Evolutionary conservation across 2,797 vertebrate genomes (phyloP).

Genomic region (Ctenopoma multispine): DNA sequence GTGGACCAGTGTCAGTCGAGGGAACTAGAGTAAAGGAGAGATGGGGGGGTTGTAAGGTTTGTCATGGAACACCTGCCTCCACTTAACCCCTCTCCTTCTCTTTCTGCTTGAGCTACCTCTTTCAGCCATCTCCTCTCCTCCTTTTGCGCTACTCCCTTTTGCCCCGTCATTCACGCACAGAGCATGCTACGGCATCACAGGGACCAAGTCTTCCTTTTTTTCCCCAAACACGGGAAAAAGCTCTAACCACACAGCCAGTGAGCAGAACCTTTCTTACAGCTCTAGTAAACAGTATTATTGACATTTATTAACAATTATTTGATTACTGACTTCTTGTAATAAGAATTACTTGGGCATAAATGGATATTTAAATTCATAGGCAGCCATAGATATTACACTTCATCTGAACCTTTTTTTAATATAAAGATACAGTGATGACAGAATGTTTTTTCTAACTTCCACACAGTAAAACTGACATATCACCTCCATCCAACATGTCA

Average conservation of each 20-base stretch:
- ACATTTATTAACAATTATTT: neutral
- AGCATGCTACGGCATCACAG: slow-evolving; percentile 62
- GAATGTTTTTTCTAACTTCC: slow-evolving; percentile 19
- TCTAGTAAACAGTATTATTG: neutral
- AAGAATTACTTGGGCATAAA: neutral
- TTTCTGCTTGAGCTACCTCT: slow-evolving; percentile 89
- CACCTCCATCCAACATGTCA: slow-evolving; percentile 63
- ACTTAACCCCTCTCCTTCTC: slow-evolving; percentile 85
- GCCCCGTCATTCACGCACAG: slow-evolving; percentile 58
- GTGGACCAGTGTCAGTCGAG: slow-evolving; percentile 47
- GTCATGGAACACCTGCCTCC: slow-evolving; percentile 86
- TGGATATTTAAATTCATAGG: too few species aligned
- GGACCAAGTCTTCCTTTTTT: slow-evolving; percentile 63
- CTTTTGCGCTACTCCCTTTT: slow-evolving; percentile 57
- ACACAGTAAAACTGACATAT: slow-evolving; percentile 9
- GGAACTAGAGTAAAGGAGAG: slow-evolving; percentile 53
- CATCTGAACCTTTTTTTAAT: too few species aligned
- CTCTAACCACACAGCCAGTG: slow-evolving; percentile 28
- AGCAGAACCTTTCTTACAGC: slow-evolving; percentile 16
- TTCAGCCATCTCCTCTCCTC: slow-evolving; percentile 80
- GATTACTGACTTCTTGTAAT: neutral
- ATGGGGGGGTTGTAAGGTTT: slow-evolving; percentile 74
- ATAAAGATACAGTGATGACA: neutral
- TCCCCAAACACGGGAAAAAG: slow-evolving; percentile 72
- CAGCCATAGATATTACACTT: too few species aligned